Evolutionary conservation across 2,888 invertebrate species (phyloP), one percentile per base, ranked within the genome.

Genomic region (Tholera decimalis): DNA sequence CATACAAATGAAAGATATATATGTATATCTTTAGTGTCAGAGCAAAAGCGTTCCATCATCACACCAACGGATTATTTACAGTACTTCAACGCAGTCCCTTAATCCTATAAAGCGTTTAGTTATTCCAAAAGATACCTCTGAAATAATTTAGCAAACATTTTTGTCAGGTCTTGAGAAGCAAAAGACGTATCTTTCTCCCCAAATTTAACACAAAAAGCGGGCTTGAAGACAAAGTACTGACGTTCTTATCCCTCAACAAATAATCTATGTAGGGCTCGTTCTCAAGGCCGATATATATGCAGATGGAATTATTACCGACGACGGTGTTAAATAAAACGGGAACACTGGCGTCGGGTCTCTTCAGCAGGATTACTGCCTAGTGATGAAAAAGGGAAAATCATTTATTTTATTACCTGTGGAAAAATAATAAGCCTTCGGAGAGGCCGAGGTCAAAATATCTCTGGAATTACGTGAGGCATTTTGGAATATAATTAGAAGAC

Each of bases 351-450:
- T 56, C 66, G 73, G 66, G 73, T 64, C 68, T 70, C 77, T 59
- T 46, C 63, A 71, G 37, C 65, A 51, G 88, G 88, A 88, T 88
- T 88, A 89, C 85, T 68, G 74, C 74, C 64, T 83, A 81, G 84
- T 89, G 90, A 90, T 90, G 90, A 90, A 90, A 90, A 88, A 88
- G 86, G 86, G 89, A 87, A 84, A 88, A 91, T 91, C 89, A 91
- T 91, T 91, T 91, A 89, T 91, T 91, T 91, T 91, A 91, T 91
- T 91, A 91, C 86, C 86, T 80, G 83, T 83, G 88, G 84, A 86
- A 88, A 89, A 89, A 90, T 90, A 89, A 90, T 88, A 89, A 85
- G 79, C 79, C 83, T 84, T 85, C 85, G 83, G 79, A 82, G 79
- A 74, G 79, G 77, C 82, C 68, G 77, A 74, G 84, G 81, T 77